phyloP scores from a whole-genome alignment of 2,888 invertebrate species.

The Tiliacea aurago region DNA sequence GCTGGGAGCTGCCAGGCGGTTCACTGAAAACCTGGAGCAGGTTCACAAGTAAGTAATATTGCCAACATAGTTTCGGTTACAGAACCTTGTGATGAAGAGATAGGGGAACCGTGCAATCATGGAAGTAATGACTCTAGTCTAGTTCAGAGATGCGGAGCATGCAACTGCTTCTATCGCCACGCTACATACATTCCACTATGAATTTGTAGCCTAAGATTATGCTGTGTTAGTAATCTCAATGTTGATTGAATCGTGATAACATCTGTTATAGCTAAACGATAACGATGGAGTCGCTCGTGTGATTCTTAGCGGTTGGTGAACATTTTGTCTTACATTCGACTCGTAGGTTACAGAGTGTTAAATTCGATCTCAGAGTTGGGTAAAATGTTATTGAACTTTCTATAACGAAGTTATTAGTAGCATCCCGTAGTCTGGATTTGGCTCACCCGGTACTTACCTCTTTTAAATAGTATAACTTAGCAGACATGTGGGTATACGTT shows the following conservation, averaged over 20 bases:
- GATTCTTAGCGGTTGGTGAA: neutral
- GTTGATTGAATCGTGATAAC: constrained; percentile 25
- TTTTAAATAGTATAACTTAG: neutral
- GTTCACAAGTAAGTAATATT: constrained; percentile 92
- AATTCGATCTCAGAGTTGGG: neutral
- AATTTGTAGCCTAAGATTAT: neutral
- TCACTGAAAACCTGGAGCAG: constrained; percentile 94
- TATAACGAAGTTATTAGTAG: neutral
- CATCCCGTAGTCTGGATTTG: neutral
- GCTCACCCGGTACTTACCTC: neutral
- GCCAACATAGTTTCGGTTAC: neutral
- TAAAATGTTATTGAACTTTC: neutral
- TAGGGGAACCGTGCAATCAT: too few species aligned
- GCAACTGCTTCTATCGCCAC: neutral
- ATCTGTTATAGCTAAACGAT: constrained; percentile 4
- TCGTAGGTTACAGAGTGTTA: neutral
- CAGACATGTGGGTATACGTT: neutral
- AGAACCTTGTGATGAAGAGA: neutral
- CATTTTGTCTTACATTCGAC: neutral
- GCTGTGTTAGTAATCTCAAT: neutral
- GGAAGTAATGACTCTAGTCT: neutral
- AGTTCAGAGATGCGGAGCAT: neutral
- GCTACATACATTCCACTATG: neutral
- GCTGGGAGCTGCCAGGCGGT: constrained; percentile 93
- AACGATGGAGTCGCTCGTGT: constrained; percentile 19